A percentile compares a stretch with the other conserved stretches of the same genome.
These are phyloP conservation scores for Hirtodrosophila histrioides DNA, from an alignment of 2,888 invertebrate species.

Conservation along the genomic window DNA sequence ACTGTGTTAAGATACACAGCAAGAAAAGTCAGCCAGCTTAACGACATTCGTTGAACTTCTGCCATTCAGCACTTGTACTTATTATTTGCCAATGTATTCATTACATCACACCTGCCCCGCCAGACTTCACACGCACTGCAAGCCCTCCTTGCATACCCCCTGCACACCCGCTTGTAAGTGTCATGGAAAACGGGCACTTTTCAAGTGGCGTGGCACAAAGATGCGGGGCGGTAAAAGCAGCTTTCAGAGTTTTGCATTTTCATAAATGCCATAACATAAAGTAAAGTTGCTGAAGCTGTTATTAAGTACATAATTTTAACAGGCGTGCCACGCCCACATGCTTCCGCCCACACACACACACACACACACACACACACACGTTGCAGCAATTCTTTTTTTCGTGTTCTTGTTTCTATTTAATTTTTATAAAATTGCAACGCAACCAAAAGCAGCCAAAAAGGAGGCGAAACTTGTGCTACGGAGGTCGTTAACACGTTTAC, in stretches of 20 bases:
- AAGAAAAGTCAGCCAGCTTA: slow-evolving; percentile 38
- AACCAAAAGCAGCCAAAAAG: slow-evolving; percentile 72
- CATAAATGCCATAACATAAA: slow-evolving; percentile 75
- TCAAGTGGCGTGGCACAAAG: slow-evolving; percentile 63
- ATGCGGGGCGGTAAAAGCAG: slow-evolving; percentile 1
- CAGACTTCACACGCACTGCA: not conserved
- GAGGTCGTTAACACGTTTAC: slow-evolving; percentile 76
- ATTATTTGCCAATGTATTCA: slow-evolving; percentile 40
- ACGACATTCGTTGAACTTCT: slow-evolving; percentile 46
- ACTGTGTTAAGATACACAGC: slow-evolving; percentile 5
- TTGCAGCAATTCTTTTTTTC: slow-evolving; percentile 24
- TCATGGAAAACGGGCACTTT: slow-evolving; percentile 51
- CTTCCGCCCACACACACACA: slow-evolving; percentile 6
- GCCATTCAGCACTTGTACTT: slow-evolving; percentile 32
- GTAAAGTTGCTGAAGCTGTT: slow-evolving; percentile 77
- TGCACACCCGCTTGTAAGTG: slow-evolving; percentile 1
- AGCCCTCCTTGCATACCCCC: too few species aligned
- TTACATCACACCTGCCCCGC: slow-evolving; percentile 22
- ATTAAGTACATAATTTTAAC: slow-evolving; percentile 74
- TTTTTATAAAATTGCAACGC: slow-evolving; percentile 78
- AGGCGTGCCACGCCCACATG: slow-evolving; percentile 39
- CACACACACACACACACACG: slow-evolving; percentile 12
- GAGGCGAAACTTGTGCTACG: slow-evolving; percentile 70
- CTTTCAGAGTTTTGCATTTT: slow-evolving; percentile 68
- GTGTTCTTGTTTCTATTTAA: slow-evolving; percentile 73